phyloP scores from a whole-genome alignment of 2,113 vertebrate species.

The Hylia prasina region DNA sequence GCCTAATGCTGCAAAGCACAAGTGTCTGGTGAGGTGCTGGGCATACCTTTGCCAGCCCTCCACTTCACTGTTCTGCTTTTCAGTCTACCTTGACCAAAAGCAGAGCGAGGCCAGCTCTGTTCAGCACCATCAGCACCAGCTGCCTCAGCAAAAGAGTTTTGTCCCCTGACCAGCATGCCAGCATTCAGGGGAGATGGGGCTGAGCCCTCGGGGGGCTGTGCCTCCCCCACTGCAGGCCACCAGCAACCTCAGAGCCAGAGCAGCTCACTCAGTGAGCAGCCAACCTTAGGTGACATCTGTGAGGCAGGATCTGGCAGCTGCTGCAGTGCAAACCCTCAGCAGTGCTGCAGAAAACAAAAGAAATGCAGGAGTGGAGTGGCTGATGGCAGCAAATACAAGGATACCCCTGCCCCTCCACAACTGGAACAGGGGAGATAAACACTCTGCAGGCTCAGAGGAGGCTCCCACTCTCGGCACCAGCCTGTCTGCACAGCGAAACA shows the following conservation, averaged over 20 bases:
- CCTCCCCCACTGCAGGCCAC: not conserved
- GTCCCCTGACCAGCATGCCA: not conserved
- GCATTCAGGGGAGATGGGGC: not conserved
- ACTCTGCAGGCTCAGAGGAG: not conserved
- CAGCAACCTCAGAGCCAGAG: not conserved
- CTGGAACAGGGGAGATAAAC: not conserved
- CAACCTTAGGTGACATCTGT: not conserved
- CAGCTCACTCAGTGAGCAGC: not conserved
- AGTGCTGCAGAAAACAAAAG: not conserved
- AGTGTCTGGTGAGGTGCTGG: not conserved
- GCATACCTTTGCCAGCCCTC: not conserved
- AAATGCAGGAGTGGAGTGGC: not conserved
- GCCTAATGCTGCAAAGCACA: not conserved
- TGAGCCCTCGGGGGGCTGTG: not conserved
- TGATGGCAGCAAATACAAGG: not conserved
- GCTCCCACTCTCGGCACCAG: not conserved
- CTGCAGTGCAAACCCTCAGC: not conserved
- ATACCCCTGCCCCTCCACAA: accelerated
- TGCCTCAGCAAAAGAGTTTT: not conserved
- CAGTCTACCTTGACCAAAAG: not conserved
- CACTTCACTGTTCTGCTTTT: not conserved
- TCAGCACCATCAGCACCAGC: not conserved
- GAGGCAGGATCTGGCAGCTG: not conserved
- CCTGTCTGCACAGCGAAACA: not conserved
- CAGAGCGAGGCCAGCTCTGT: not conserved